Conservation (phyloP, 2,797 vertebrate species). For the Euphonia xanthogaster region DNA sequence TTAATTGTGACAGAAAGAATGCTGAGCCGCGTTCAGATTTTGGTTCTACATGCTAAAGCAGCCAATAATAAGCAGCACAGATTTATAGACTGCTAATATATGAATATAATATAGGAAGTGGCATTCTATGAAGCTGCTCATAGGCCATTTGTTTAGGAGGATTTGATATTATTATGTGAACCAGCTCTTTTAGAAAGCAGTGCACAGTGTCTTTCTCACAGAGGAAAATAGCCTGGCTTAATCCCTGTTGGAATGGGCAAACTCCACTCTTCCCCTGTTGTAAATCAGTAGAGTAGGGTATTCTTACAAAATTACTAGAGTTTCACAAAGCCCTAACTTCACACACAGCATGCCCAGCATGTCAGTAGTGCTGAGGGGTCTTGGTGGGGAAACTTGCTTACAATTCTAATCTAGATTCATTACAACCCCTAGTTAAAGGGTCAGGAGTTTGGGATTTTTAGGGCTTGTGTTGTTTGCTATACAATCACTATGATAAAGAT, state of each 20-base stretch:
- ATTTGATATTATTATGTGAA: not conserved
- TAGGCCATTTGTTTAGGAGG: not conserved
- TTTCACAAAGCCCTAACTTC: not conserved
- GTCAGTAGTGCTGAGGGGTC: not conserved
- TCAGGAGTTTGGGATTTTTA: not conserved
- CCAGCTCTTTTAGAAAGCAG: not conserved
- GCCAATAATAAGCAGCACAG: not conserved
- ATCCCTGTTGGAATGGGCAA: not conserved
- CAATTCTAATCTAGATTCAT: not conserved
- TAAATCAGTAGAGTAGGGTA: not conserved
- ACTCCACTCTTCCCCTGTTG: not conserved
- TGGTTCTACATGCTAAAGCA: not conserved
- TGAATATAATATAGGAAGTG: not conserved
- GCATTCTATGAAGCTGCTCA: not conserved
- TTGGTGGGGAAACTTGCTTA: not conserved
- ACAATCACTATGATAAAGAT: not conserved
- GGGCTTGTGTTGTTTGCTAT: not conserved
- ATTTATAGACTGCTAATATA: not conserved
- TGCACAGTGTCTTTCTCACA: not conserved
- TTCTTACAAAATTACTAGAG: not conserved
- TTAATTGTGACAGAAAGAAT: not conserved
- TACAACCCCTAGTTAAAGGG: not conserved
- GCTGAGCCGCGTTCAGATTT: not conserved
- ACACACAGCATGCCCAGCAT: not conserved
- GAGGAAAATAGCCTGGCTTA: not conserved